Conservation (phyloP, 2,797 vertebrate genomes). For the Sandelia bainsii region DNA sequence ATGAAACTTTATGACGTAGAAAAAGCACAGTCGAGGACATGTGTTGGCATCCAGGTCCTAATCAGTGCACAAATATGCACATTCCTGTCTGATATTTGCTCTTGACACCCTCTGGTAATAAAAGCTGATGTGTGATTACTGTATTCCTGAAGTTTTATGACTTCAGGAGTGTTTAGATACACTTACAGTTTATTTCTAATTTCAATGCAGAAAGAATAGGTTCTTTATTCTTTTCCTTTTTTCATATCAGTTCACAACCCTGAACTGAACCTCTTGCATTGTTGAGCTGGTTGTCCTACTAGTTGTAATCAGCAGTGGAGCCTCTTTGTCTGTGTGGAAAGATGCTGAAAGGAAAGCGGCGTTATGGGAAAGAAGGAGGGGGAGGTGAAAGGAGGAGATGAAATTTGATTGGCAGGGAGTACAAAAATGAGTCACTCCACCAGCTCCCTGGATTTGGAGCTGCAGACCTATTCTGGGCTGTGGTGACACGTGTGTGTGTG, state of each 20-base stretch:
- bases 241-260: conserved; percentile 27
- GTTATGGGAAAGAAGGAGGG: conserved; percentile 56
- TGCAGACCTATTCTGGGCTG: conserved; percentile 67
- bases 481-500: conserved; percentile 43
- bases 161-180: conserved; percentile 15
- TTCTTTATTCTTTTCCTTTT: background rate
- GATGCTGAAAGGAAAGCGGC: conserved; percentile 67
- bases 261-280: conserved; percentile 9
- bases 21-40: background rate
- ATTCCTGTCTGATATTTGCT: conserved; percentile 32
- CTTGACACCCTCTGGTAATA: conserved; percentile 16
- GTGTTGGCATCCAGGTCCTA: conserved; percentile 24
- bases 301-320: conserved; percentile 67
- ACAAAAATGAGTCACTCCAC: conserved; percentile 61
- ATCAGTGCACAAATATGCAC: conserved; percentile 45
- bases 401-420: conserved; percentile 73
- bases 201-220: background rate
- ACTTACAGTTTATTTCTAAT: conserved; percentile 7
- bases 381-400: conserved; percentile 38
- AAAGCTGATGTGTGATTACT: background rate
- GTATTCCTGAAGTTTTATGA: conserved; percentile 28
- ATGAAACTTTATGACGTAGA: background rate
- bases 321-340: conserved; percentile 76
- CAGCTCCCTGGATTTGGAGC: conserved; percentile 61
- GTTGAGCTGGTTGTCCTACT: conserved; percentile 18